Percentiles rank a stretch among this genome's conserved stretches.
These are phyloP conservation scores for Autographa gamma DNA, from an alignment of 2,888 invertebrate genomes.

Conservation along the genomic window DNA sequence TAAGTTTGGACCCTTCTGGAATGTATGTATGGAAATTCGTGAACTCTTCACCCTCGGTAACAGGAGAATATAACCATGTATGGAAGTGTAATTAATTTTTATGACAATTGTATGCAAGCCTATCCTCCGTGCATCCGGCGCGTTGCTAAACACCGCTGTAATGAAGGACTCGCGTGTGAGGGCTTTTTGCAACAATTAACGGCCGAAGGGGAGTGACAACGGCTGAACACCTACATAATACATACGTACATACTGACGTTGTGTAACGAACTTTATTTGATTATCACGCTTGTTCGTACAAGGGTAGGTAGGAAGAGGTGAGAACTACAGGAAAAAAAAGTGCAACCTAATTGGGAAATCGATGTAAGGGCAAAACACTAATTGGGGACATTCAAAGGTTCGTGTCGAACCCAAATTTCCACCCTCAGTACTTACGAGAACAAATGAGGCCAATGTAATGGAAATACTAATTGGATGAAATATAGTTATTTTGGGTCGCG, in stretches of 20 bases:
- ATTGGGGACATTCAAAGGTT: not conserved
- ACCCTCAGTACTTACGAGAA: not conserved
- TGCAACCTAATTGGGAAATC: not conserved
- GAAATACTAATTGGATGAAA: not conserved
- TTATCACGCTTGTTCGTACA: conserved; percentile 1
- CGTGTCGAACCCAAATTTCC: not conserved
- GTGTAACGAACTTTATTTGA: conserved; percentile 25
- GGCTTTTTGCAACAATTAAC: conserved; percentile 70
- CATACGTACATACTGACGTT: conserved; percentile 34
- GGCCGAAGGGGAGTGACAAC: conserved; percentile 53
- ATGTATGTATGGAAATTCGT: not conserved
- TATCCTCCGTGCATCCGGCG: conserved; percentile 17
- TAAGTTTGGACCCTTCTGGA: conserved; percentile 1
- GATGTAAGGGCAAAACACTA: not conserved
- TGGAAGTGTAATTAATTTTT: not conserved
- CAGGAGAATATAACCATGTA: not conserved
- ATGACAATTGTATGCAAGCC: conserved; percentile 12
- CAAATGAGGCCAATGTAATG: not conserved
- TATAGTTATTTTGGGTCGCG: not conserved
- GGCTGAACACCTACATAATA: conserved; percentile 20
- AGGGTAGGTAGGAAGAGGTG: not conserved
- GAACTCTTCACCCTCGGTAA: not conserved
- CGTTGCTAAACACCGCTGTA: conserved; percentile 40
- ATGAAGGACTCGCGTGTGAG: conserved; percentile 56
- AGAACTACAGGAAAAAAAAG: not conserved